phyloP scores from a whole-genome alignment of 2,888 invertebrate genomes.

The Tinea trinotella region DNA sequence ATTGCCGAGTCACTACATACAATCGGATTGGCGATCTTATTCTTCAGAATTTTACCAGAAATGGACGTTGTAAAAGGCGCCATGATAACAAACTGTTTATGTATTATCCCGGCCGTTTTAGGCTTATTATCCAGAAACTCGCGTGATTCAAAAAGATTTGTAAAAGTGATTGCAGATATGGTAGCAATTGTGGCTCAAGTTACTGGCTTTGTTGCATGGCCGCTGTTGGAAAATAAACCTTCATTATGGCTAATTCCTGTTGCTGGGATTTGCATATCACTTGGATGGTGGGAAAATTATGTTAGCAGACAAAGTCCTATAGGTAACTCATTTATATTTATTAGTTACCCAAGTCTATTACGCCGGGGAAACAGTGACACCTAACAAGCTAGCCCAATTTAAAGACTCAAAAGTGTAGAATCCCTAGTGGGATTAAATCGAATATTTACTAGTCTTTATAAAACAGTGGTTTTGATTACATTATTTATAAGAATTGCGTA shows the following conservation, averaged over 20 bases:
- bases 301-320: slow-evolving; percentile 89
- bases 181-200: slow-evolving; percentile 90
- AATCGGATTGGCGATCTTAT: slow-evolving; percentile 87
- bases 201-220: slow-evolving; percentile 93
- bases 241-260: slow-evolving; percentile 90
- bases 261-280: slow-evolving; percentile 87
- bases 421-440: no score
- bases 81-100: slow-evolving; percentile 96
- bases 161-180: slow-evolving; percentile 87
- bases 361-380: no score
- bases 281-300: slow-evolving; percentile 99
- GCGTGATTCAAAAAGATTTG: slow-evolving; percentile 83
- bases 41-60: slow-evolving; percentile 91
- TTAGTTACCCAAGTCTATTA: background rate
- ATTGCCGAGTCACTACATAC: slow-evolving; percentile 91
- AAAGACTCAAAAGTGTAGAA: no score
- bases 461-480: no score
- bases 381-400: no score
- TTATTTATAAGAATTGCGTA: no score
- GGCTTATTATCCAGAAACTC: slow-evolving; percentile 87
- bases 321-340: slow-evolving; percentile 61
- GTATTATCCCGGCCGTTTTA: slow-evolving; percentile 87
- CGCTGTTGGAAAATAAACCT: slow-evolving; percentile 82
- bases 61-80: slow-evolving; percentile 95
- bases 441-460: no score